These are phyloP conservation scores for Calephelis perditalis DNA, from an alignment of 2,888 invertebrate species.

Conservation along the genomic window DNA sequence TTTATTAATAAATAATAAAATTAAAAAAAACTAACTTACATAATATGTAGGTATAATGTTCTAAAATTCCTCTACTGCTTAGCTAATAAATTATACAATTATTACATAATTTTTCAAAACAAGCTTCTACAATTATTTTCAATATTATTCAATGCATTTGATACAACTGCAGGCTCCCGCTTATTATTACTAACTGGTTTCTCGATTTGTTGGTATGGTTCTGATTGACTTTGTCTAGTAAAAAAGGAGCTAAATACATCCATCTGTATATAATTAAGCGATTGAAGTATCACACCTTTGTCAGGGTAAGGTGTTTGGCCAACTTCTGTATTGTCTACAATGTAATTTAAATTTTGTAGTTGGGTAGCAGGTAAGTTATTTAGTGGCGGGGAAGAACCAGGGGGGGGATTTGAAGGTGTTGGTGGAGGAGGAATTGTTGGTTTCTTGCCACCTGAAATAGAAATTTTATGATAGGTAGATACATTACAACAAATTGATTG, in stretches of 20 bases:
- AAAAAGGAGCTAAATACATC: constrained; percentile 67
- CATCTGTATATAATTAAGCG: constrained; percentile 72
- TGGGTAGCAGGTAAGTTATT: constrained; percentile 30
- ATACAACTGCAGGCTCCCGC: constrained; percentile 53
- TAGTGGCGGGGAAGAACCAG: constrained; percentile 31
- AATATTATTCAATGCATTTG: constrained; percentile 56
- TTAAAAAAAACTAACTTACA: constrained; percentile 19
- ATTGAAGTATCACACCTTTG: constrained; percentile 62
- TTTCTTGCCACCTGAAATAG: constrained; percentile 47
- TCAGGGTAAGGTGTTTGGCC: constrained; percentile 61
- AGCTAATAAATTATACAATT: constrained; percentile 26
- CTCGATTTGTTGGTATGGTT: constrained; percentile 34
- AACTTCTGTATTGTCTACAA: constrained; percentile 29
- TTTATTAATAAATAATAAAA: constrained; percentile 16
- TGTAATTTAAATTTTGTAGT: constrained; percentile 30
- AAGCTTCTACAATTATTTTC: constrained; percentile 68
- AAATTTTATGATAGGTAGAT: constrained; percentile 9
- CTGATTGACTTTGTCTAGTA: constrained; percentile 35
- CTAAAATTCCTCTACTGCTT: constrained; percentile 29
- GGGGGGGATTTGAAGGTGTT: constrained; percentile 29
- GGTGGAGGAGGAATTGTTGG: constrained; percentile 35
- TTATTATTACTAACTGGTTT: constrained; percentile 36
- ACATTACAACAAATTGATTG: constrained; percentile 1
- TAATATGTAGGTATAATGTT: constrained; percentile 12
- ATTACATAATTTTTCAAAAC: constrained; percentile 44